Evolutionary conservation across 2,888 invertebrate genomes (phyloP).

Genomic region (Xylota sylvarum): DNA sequence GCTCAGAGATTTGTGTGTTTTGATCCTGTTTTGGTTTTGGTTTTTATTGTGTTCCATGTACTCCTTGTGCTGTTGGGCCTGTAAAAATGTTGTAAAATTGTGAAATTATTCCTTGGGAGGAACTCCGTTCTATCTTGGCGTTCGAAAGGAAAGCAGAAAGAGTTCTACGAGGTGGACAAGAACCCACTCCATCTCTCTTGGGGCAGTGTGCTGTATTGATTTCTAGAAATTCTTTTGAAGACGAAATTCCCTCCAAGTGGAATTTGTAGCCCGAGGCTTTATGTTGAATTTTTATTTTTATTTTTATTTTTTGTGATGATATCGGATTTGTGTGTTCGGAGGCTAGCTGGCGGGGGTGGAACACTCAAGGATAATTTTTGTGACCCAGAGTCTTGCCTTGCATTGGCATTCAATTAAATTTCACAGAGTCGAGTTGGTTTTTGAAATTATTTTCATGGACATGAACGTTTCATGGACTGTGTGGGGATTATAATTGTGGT

Average conservation of each 20-base stretch:
- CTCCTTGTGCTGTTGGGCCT: conserved; percentile 56
- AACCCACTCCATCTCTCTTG: neutral
- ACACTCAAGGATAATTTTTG: conserved; percentile 52
- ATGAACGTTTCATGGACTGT: neutral
- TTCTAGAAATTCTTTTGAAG: conserved; percentile 72
- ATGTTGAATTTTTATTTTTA: conserved; percentile 46
- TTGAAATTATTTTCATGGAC: conserved; percentile 49
- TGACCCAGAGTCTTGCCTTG: conserved; percentile 51
- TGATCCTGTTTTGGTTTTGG: conserved; percentile 76
- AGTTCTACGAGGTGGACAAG: conserved; percentile 48
- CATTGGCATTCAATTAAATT: conserved; percentile 72
- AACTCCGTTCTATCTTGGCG: too few relatives aligned
- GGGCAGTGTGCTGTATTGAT: conserved; percentile 62
- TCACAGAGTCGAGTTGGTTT: conserved; percentile 43
- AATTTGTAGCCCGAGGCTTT: conserved; percentile 63
- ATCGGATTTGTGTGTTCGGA: conserved; percentile 45
- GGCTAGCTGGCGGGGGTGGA: neutral
- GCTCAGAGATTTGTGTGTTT: conserved; percentile 76
- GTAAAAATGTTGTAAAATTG: conserved; percentile 74
- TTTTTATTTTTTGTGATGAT: conserved; percentile 42
- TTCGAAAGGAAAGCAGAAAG: too few relatives aligned
- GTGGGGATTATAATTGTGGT: conserved; percentile 38
- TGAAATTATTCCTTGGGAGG: conserved; percentile 67
- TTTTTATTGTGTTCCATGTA: conserved; percentile 64
- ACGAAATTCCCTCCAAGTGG: conserved; percentile 49